Conservation (phyloP, 2,797 vertebrate genomes). For the Chaetophractus vellerosus region DNA sequence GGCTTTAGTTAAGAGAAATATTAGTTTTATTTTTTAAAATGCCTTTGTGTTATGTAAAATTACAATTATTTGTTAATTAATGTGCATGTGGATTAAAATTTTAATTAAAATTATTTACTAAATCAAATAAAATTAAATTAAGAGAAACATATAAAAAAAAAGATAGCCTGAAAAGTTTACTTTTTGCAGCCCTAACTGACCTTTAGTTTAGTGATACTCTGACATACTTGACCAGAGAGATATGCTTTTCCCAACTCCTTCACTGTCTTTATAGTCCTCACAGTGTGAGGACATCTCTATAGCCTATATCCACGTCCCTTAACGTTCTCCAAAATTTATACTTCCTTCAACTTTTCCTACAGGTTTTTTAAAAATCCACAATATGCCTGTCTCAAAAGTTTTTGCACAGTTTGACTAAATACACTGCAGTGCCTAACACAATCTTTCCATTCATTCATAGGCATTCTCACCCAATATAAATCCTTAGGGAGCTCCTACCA, state of each 20-base stretch:
- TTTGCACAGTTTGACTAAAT: background rate
- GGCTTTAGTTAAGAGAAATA: background rate
- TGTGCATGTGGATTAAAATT: background rate
- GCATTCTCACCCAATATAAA: background rate
- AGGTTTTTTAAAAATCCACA: background rate
- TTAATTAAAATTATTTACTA: slow-evolving; percentile 8
- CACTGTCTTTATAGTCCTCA: background rate
- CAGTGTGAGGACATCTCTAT: background rate
- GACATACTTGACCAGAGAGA: background rate
- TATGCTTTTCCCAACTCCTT: background rate
- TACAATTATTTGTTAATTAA: slow-evolving; percentile 19
- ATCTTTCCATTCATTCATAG: background rate
- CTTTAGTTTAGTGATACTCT: background rate
- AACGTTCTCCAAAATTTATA: background rate
- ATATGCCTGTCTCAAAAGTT: background rate
- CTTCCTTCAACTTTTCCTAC: slow-evolving; percentile 20
- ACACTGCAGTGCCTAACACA: background rate
- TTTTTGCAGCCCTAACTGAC: background rate
- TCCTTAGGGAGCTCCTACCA: background rate
- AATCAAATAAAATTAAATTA: slow-evolving; percentile 25
- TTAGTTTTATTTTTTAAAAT: slow-evolving; percentile 44
- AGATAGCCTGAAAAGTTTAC: background rate
- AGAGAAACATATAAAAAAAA: background rate
- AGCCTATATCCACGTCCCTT: background rate
- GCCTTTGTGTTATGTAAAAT: slow-evolving; percentile 5